phyloP scores from a whole-genome alignment of 2,797 vertebrate species.

The Stomatorhinus walkeri region DNA sequence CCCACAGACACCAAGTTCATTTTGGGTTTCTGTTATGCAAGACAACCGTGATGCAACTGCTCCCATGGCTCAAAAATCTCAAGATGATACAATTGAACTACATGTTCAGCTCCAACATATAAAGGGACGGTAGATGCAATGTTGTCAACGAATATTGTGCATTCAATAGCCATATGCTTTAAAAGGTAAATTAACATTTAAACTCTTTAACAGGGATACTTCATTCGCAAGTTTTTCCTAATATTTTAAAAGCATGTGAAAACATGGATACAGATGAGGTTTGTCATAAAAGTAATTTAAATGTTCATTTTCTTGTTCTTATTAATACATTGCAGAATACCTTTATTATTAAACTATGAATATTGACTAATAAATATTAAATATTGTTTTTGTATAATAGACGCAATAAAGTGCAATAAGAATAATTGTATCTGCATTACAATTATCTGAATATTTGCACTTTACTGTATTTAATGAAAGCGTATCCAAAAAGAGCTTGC shows the following conservation, averaged over 20 bases:
- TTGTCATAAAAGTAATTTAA: not conserved
- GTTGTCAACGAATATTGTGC: not conserved
- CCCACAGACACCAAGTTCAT: not conserved
- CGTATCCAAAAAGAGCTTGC: not conserved
- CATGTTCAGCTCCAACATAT: not conserved
- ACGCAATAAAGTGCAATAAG: not conserved
- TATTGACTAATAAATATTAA: not conserved
- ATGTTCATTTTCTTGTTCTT: not conserved
- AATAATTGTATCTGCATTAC: not conserved
- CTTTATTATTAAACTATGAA: not conserved
- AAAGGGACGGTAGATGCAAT: not conserved
- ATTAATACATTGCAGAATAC: not conserved
- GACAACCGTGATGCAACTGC: not conserved
- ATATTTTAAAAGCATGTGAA: not conserved
- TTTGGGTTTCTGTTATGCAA: not conserved
- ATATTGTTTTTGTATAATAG: not conserved
- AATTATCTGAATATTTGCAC: not conserved
- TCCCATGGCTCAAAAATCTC: not conserved
- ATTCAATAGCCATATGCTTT: not conserved
- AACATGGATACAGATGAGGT: not conserved
- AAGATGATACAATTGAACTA: not conserved
- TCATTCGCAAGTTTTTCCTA: not conserved
- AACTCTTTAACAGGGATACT: not conserved
- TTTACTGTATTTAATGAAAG: not conserved
- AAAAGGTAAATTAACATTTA: not conserved